phyloP scores from a whole-genome alignment of 2,888 invertebrate genomes.

The Cosmorhoe ocellata region DNA sequence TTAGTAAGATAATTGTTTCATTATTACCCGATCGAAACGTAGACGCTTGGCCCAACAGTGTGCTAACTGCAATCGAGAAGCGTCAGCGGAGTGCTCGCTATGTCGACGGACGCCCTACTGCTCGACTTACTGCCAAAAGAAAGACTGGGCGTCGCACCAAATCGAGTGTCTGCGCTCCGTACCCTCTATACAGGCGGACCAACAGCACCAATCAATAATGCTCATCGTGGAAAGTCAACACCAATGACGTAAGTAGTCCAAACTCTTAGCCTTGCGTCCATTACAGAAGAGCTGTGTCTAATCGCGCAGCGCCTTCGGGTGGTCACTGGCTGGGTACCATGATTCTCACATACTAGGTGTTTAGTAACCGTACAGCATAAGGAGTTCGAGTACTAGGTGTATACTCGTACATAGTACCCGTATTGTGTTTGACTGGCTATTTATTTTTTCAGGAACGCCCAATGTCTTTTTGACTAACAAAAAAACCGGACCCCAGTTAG shows the following conservation, averaged over 20 bases:
- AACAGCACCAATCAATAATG: conserved; percentile 89
- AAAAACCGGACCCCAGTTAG: neutral
- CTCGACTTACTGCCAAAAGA: conserved; percentile 94
- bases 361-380: no score
- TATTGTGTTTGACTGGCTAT: no score
- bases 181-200: conserved; percentile 72
- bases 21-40: no score
- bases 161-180: conserved; percentile 91
- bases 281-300: no score
- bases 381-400: no score
- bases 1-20: no score
- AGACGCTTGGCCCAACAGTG: conserved; percentile 81
- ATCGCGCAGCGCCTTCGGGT: no score
- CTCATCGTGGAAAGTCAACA: conserved; percentile 91
- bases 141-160: conserved; percentile 93
- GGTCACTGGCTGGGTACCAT: no score
- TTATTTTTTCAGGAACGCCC: conserved; percentile 6
- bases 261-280: neutral
- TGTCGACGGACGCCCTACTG: conserved; percentile 94
- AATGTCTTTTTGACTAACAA: conserved; percentile 15
- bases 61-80: conserved; percentile 94
- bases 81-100: conserved; percentile 92
- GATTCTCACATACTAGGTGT: no score
- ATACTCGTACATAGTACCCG: no score
- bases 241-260: conserved; percentile 53